phyloP scores from a whole-genome alignment of 2,797 vertebrate species.

The Sparidentex hasta region DNA sequence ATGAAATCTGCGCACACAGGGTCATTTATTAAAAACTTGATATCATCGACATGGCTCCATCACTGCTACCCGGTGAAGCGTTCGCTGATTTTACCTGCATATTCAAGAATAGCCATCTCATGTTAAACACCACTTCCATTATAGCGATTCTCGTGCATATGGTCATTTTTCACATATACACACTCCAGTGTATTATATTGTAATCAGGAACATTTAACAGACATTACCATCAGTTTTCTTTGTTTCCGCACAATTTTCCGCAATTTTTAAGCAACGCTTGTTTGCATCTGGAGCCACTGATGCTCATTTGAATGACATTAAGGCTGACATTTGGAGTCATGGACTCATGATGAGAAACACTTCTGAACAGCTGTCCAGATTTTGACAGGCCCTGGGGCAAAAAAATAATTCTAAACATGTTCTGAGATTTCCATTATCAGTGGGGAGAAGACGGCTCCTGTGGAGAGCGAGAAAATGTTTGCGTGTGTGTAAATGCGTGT shows the following conservation, averaged over 20 bases:
- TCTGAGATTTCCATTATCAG: conserved; percentile 60
- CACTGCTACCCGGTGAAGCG: conserved; percentile 23
- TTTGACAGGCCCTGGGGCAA: conserved; percentile 57
- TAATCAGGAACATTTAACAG: conserved; percentile 69
- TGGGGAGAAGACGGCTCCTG: conserved; percentile 47
- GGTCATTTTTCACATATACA: conserved; percentile 58
- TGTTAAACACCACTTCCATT: conserved; percentile 36
- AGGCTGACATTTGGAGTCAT: conserved; percentile 66
- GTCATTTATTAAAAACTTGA: conserved; percentile 57
- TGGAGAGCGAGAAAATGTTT: conserved; percentile 40
- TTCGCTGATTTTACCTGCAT: conserved; percentile 50
- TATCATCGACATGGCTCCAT: conserved; percentile 51
- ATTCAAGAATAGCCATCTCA: conserved; percentile 45
- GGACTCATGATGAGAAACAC: conserved; percentile 65
- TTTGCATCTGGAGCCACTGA: conserved; percentile 49
- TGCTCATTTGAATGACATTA: conserved; percentile 69
- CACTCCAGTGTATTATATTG: conserved; percentile 66
- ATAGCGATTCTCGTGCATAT: conserved; percentile 61
- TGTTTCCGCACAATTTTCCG: conserved; percentile 36
- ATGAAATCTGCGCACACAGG: conserved; percentile 67
- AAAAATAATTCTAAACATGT: conserved; percentile 66
- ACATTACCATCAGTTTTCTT: conserved; percentile 51
- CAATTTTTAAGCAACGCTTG: conserved; percentile 47
- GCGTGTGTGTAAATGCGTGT: neutral
- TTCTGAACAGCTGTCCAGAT: conserved; percentile 71